phyloP scores from a whole-genome alignment of 2,113 vertebrate species.

The Raja brachyura region DNA sequence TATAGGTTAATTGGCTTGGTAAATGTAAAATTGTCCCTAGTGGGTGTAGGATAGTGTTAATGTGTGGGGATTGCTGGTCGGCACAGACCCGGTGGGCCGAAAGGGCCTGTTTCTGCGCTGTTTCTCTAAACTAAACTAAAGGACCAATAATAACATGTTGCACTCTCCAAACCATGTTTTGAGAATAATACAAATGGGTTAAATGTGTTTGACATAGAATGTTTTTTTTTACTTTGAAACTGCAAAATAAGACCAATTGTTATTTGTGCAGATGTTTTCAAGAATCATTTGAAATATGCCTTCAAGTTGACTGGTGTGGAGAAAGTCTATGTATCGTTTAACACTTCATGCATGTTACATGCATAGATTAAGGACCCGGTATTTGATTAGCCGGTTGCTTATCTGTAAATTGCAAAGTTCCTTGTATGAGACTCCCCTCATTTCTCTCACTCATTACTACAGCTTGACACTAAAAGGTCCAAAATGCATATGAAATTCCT shows the following conservation, averaged over 20 bases:
- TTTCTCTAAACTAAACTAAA: too few species aligned
- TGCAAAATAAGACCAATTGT: not conserved
- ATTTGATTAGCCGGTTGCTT: not conserved
- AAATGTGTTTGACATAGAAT: not conserved
- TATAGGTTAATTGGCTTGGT: too few species aligned
- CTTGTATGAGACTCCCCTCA: constrained; percentile 16
- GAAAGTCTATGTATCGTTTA: not conserved
- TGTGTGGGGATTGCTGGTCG: too few species aligned
- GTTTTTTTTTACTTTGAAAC: not conserved
- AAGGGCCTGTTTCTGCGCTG: too few species aligned
- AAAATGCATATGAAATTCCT: not conserved
- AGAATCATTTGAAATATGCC: not conserved
- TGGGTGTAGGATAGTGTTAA: too few species aligned
- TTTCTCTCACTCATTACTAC: not conserved
- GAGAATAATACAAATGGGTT: not conserved
- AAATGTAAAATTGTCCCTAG: too few species aligned
- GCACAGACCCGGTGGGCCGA: too few species aligned
- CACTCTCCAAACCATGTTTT: not conserved
- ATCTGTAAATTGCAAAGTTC: constrained; percentile 26
- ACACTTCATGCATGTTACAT: constrained; percentile 25
- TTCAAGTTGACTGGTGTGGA: not conserved
- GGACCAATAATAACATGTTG: not conserved
- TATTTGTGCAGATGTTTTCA: not conserved
- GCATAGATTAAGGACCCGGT: not conserved
- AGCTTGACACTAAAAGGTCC: not conserved